Base-by-base conservation (phyloP, 2,797 vertebrate genomes). In the Menidia menidia region DNA sequence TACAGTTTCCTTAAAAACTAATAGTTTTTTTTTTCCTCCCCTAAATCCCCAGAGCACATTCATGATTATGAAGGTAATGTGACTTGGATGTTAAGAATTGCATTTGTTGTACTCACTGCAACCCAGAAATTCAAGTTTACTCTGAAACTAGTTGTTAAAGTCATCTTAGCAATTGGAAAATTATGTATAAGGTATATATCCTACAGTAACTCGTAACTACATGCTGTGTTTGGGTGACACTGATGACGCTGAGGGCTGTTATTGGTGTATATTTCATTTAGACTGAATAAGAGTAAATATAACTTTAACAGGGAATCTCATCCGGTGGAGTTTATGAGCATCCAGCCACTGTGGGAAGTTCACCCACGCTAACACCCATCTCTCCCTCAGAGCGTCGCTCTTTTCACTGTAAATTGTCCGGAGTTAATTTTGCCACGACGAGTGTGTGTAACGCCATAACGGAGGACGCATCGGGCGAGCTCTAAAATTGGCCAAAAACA, bases 201-300 rank as follows among this genome's bases (percentile, higher is more conserved):
- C 79, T 84, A 69, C 83, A 80, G 66, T 83, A 80, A 81, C 80
- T 85, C 59, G 72, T 81, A 74, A 84, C 82, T 85, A 52, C 71
- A 77, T 68, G 71, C 81, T 84, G 81, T 81, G 75, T 84, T 88
- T 68, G 80, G 76, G 78, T 77, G 75, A 83, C 80, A 71, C 58
- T 60, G 75, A 65, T 52, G 68, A 81, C 77, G 64, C 75, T 60
- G 82, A 87, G 83, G 86, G 78, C 73, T 84, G 79, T 83, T 87
- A 71, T 81, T 90, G 71, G 71, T 91, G 90, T 91, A 90, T 80
- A 86, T 87, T 89, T 89, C 83, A 85, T 91, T 90, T 90, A 87
- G 83, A 81, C 68, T 85, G 60, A 84, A 80, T 78, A 85, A 79
- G 68, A 86, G 64, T 80, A 72, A 85, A 54, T 79, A 78, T 72